These are phyloP conservation scores for Xiphydria camelus DNA, from an alignment of 2,888 invertebrate genomes.

Conservation along the genomic window DNA sequence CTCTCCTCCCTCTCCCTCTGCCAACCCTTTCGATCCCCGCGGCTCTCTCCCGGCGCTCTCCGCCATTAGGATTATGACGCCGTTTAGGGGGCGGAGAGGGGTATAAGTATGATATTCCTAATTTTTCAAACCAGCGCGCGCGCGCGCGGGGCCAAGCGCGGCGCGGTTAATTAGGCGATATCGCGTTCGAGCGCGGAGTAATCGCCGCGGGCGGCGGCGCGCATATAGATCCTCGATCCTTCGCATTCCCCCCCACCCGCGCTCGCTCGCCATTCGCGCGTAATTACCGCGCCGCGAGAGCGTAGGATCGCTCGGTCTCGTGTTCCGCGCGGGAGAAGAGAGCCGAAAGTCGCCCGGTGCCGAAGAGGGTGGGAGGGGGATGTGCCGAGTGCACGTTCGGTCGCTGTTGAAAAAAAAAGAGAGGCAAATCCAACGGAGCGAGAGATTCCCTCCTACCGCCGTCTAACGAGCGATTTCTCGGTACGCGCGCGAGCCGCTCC, in stretches of 20 bases:
- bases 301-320: too few relatives aligned
- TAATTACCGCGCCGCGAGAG: too few relatives aligned
- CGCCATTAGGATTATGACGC: slow-evolving; percentile 9
- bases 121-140: slow-evolving; percentile 16
- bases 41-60: too few relatives aligned
- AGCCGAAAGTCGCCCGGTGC: too few relatives aligned
- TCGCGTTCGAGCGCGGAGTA: slow-evolving; percentile 30
- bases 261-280: background rate
- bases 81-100: slow-evolving; percentile 4
- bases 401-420: background rate
- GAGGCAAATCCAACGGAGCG: slow-evolving; percentile 26
- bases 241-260: background rate
- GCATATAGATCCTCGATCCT: too few relatives aligned
- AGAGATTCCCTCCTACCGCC: slow-evolving; percentile 38
- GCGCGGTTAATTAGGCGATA: slow-evolving; percentile 32
- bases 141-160: background rate
- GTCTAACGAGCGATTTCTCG: slow-evolving; percentile 38
- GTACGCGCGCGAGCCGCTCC: slow-evolving; percentile 33
- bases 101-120: slow-evolving; percentile 16
- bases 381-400: too few relatives aligned
- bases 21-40: too few relatives aligned
- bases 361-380: too few relatives aligned
- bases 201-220: slow-evolving; percentile 19
- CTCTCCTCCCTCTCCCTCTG: background rate
- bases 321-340: too few relatives aligned